A percentile compares a stretch with the other conserved stretches of the same genome.
Conservation (phyloP, 2,888 invertebrate species). For the Acleris sparsana region DNA sequence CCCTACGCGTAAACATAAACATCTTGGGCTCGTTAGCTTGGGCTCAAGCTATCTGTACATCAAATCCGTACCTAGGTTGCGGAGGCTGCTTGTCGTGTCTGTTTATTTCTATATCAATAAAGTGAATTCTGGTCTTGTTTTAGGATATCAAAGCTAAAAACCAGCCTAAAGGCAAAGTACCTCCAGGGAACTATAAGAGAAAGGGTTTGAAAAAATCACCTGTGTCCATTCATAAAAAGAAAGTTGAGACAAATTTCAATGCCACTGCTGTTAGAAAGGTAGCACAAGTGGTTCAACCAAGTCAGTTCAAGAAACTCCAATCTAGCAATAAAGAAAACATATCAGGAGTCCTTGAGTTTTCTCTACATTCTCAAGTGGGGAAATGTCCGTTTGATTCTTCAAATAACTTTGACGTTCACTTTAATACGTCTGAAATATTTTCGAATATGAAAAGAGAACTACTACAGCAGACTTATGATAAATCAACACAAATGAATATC, state of each 20-base stretch:
- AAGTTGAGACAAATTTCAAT: conserved; percentile 62
- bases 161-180: conserved; percentile 63
- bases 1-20: too few relatives aligned
- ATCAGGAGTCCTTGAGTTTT: conserved; percentile 52
- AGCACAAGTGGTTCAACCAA: conserved; percentile 55
- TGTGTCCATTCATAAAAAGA: conserved; percentile 66
- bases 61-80: too few relatives aligned
- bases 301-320: conserved; percentile 53
- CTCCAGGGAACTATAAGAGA: conserved; percentile 73
- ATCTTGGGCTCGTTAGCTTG: too few relatives aligned
- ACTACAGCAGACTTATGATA: conserved; percentile 68
- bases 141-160: conserved; percentile 65
- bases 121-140: conserved; percentile 7
- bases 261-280: conserved; percentile 60
- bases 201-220: conserved; percentile 69
- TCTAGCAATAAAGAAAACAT: conserved; percentile 61
- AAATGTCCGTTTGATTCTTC: conserved; percentile 73
- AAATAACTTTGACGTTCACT: conserved; percentile 59
- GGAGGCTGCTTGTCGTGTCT: too few relatives aligned
- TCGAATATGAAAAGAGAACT: conserved; percentile 58
- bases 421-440: conserved; percentile 74
- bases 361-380: conserved; percentile 47
- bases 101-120: neutral
- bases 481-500: conserved; percentile 46
- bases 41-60: too few relatives aligned